Evolutionary conservation across 2,113 vertebrate species (phyloP).

Genomic region (Sminthopsis crassicaudata): DNA sequence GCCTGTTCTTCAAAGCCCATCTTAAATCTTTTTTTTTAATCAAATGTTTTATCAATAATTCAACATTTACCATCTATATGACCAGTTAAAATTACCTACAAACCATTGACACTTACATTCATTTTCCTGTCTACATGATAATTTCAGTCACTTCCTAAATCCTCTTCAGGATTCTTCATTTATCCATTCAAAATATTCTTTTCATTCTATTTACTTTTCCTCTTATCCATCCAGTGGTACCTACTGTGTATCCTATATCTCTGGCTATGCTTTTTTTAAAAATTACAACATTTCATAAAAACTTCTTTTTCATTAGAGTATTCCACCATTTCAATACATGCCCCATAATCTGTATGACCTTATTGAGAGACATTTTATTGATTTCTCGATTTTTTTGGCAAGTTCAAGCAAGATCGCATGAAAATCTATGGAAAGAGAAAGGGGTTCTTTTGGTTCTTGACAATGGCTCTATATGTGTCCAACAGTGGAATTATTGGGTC

Average conservation of each 20-base stretch:
- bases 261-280: neutral
- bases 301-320: slow-evolving; percentile 1
- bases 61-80: neutral
- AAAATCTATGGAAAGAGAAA: neutral
- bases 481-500: neutral
- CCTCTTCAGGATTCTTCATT: neutral
- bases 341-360: neutral
- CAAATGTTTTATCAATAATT: neutral
- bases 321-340: neutral
- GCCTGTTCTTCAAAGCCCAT: slow-evolving; percentile 2
- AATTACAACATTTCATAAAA: neutral
- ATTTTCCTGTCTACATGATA: neutral
- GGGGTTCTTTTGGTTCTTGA: neutral
- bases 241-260: neutral
- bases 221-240: neutral
- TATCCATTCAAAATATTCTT: neutral
- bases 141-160: neutral
- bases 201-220: neutral
- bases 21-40: slow-evolving; percentile 27
- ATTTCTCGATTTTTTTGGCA: neutral
- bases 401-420: neutral
- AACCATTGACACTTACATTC: neutral
- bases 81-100: neutral
- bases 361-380: neutral
- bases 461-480: neutral